Percentiles rank a stretch among this genome's conserved stretches.
Conservation (phyloP, 2,888 invertebrate species). For the Drosophila lutescens region DNA sequence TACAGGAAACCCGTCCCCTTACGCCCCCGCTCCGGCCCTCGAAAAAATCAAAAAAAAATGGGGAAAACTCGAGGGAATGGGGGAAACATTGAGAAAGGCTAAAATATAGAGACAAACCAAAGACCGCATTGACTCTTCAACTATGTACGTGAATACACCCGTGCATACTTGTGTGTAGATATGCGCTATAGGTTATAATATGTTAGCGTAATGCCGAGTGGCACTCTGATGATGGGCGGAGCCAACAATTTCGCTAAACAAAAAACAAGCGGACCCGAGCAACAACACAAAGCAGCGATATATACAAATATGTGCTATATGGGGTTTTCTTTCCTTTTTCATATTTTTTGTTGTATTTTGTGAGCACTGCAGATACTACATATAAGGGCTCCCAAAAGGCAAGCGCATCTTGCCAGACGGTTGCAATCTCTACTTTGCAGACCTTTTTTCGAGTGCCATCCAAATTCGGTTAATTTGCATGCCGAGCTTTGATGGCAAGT, state of each 20-base stretch:
- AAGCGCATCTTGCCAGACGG: conserved; percentile 63
- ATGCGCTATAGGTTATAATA: conserved; percentile 70
- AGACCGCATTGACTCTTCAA: conserved; percentile 78
- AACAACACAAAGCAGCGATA: conserved; percentile 58
- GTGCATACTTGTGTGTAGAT: conserved; percentile 40
- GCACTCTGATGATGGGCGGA: conserved; percentile 80
- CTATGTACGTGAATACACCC: conserved; percentile 51
- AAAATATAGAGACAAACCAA: conserved; percentile 77
- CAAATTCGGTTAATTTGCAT: conserved; percentile 75
- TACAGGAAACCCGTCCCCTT: conserved; percentile 66
- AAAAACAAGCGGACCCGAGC: conserved; percentile 59
- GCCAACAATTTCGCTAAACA: conserved; percentile 79
- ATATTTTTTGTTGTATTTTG: not conserved
- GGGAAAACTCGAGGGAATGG: not conserved
- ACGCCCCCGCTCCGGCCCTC: conserved; percentile 1
- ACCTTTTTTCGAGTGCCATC: conserved; percentile 49
- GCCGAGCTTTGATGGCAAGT: conserved; percentile 4
- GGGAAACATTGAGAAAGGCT: conserved; percentile 45
- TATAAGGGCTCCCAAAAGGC: conserved; percentile 59
- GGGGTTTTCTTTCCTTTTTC: not conserved
- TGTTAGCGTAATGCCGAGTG: conserved; percentile 80
- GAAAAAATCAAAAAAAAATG: conserved; percentile 12
- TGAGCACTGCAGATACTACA: conserved; percentile 55
- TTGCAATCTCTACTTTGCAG: conserved; percentile 27
- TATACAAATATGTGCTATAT: conserved; percentile 17